phyloP scores from a whole-genome alignment of 2,888 invertebrate genomes.

The Himalopsyche kuldschensis region DNA sequence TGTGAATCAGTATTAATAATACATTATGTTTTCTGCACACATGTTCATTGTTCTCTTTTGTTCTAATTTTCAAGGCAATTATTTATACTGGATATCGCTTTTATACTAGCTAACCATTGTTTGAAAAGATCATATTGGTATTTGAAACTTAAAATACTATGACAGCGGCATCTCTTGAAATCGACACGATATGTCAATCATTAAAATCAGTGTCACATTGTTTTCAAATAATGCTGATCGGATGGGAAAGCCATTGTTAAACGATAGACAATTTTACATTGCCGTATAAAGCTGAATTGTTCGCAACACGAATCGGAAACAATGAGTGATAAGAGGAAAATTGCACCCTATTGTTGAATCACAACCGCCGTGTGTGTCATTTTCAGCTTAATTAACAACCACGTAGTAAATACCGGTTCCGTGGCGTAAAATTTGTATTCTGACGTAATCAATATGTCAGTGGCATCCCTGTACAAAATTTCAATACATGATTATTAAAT shows the following conservation, averaged over 20 bases:
- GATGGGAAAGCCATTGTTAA: not conserved
- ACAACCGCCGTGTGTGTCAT: not conserved
- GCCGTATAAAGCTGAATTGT: not conserved
- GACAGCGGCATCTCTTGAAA: not conserved
- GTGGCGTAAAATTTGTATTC: constrained; percentile 10
- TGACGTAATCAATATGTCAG: not conserved
- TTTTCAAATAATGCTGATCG: not conserved
- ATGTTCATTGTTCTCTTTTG: no score
- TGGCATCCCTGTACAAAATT: not conserved
- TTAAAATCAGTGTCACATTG: not conserved
- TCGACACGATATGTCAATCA: not conserved
- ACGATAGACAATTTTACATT: not conserved
- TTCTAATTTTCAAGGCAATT: no score
- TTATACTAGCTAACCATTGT: no score
- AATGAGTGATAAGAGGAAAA: not conserved
- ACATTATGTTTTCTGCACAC: no score
- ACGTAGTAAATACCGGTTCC: constrained; percentile 15
- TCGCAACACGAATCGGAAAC: not conserved
- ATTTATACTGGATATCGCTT: no score
- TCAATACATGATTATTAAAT: no score
- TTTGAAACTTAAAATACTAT: no score
- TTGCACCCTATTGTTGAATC: constrained; percentile 7
- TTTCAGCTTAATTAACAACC: constrained; percentile 21
- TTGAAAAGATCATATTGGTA: no score
- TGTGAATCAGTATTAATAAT: no score